Base-by-base conservation (phyloP, 2,797 vertebrate species). In the Aratinga solstitialis region DNA sequence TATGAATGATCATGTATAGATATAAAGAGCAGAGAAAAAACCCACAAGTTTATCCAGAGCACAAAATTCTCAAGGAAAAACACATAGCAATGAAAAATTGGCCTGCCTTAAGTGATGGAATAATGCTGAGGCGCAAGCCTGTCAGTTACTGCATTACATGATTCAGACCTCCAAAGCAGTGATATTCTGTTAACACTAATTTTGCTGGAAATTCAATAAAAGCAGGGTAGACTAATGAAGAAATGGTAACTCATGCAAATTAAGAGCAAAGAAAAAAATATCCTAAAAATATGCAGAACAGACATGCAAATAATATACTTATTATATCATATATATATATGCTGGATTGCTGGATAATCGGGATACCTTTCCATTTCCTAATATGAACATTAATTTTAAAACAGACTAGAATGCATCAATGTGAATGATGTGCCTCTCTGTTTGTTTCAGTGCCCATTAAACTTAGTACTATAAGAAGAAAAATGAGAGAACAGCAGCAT, bases 391-490 rank as follows among this genome's bases (percentile, higher is more conserved):
- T 24, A 56, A 80, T 84, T 87, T 93, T 50, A 67, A 89, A 92
- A 48, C 11, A 79, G 40, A 54, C 12, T 58, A 76, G 36, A 88
- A 79, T 61, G 56, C 26, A 67, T 29, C 73, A 88, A 4, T 66
- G 58, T 61, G 69, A 89, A 88, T 42, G 23, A 89, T 87, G 67
- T 79, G 34, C 13, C 26, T 92, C 32, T 30, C 26, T 71, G 74
- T 82, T 83, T 87, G 50, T 90, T 93, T 87, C 48, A n/a, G 23
- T 96, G 93, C 10, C 59, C 10, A 48, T 91, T 96, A 94, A 58
- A 62, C 72, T 93, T 67, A 91, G 34, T 40, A 34, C 43, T 81
- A 15, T 42, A 75, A 56, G 4, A 16, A 56, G 36, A 86, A 94
- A 73, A n/a, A 88, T 95, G 94, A 86, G 32, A n/a, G 50, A 74